Percentiles rank a stretch among this genome's conserved stretches.
phyloP scores from a whole-genome alignment of 2,797 vertebrate species.

The Gambelia wislizenii region DNA sequence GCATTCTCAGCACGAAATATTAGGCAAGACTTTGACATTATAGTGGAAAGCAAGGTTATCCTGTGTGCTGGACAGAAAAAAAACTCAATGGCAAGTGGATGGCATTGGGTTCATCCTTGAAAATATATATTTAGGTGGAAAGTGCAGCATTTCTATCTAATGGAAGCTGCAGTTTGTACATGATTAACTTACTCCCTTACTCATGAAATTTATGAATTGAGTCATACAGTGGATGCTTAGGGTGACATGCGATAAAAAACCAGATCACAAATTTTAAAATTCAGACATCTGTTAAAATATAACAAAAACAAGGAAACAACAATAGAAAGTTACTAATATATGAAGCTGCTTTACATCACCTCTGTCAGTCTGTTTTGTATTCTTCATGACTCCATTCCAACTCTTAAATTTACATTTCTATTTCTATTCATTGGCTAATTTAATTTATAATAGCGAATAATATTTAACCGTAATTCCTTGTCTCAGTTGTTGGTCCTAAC shows the following conservation, averaged over 20 bases:
- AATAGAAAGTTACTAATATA: background rate
- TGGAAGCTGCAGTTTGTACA: conserved; percentile 42
- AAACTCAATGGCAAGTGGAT: background rate
- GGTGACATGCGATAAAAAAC: background rate
- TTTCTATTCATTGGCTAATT: background rate
- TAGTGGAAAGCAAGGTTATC: conserved; percentile 50
- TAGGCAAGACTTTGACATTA: conserved; percentile 69
- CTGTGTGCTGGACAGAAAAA: conserved; percentile 6
- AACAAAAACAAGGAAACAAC: background rate
- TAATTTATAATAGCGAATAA: background rate
- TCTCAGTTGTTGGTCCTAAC: too few relatives aligned
- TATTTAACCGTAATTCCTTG: too few relatives aligned
- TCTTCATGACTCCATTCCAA: background rate
- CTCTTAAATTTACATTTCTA: background rate
- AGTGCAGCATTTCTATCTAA: background rate
- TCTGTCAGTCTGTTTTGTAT: background rate
- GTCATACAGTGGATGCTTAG: background rate
- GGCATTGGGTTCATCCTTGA: conserved; percentile 12
- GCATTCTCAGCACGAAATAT: conserved; percentile 73
- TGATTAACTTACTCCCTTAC: background rate
- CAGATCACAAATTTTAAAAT: background rate
- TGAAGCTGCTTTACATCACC: background rate
- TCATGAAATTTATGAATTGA: background rate
- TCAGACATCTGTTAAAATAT: background rate
- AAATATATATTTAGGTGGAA: conserved; percentile 46